Base-by-base conservation (phyloP, 2,888 invertebrate genomes). In the Lomographa bimaculata region DNA sequence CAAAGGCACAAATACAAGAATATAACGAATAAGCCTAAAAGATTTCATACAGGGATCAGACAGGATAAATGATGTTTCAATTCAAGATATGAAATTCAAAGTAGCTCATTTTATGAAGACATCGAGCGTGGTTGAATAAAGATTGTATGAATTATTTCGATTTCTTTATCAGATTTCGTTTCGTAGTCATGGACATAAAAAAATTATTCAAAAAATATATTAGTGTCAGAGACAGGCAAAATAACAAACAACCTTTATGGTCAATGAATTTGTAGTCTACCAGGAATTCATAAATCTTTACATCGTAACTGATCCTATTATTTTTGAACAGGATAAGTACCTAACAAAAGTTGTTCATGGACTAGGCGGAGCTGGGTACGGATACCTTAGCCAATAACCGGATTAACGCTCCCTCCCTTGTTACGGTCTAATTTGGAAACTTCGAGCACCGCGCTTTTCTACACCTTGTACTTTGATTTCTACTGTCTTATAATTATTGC, bases 321-420 rank as follows among this genome's bases (percentile, higher is more conserved):
- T n/a, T n/a, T n/a, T n/a, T n/a, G n/a, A n/a, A n/a, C n/a, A n/a
- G 56, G 55, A 59, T 61, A 60, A 75, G 64, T 64, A 63, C 64
- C 63, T 62, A 57, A 68, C 63, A 60, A 67, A 72, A 78, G 71
- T 76, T 76, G 67, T 64, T 61, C 62, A 60, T 63, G 54, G 60
- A 59, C 63, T 66, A 59, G 60, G 54, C 54, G 47, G 53, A 60
- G 44, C 50, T 41, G 44, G 50, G 64, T 60, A 58, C 60, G 63
- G 73, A 76, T 75, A 79, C 79, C 74, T 70, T 68, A 61, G 59
- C 68, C 77, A 78, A 80, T 84, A 85, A 85, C 78, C 71, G 75
- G 79, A 84, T 85, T 84, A 83, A 68, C 64, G 65, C 71, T 65
- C 77, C 73, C 77, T 71, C 71, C 69, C 67, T 72, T 73, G 74